Percentiles rank a stretch among this genome's conserved stretches.
These are phyloP conservation scores for Nesidiocoris tenuis DNA, from an alignment of 2,888 invertebrate species.

Conservation along the genomic window DNA sequence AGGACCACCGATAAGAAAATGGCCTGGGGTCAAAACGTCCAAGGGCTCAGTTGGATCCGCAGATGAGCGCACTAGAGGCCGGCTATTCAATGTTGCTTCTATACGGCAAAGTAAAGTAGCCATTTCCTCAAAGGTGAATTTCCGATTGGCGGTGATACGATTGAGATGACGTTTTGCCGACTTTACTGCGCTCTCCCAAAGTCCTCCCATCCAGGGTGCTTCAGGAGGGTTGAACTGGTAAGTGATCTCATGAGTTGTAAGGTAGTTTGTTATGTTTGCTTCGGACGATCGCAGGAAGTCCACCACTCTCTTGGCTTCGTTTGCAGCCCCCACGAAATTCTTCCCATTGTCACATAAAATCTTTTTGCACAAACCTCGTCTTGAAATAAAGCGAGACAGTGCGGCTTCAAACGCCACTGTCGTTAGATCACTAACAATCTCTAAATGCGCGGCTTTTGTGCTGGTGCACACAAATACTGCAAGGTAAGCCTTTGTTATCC, in stretches of 20 bases:
- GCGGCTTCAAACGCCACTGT: constrained; percentile 7
- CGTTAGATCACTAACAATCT: constrained; percentile 2
- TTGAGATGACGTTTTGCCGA: constrained; percentile 26
- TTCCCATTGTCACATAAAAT: constrained; percentile 1
- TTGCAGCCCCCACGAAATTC: constrained; percentile 1
- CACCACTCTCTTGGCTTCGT: background rate
- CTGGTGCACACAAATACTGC: constrained; percentile 11
- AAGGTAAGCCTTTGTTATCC: background rate
- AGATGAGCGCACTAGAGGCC: constrained; percentile 15
- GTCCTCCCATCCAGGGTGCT: constrained; percentile 17
- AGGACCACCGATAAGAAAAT: constrained; percentile 7
- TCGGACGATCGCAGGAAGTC: background rate
- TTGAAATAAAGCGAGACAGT: constrained; percentile 10
- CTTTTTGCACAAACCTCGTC: background rate
- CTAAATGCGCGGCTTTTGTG: constrained; percentile 17
- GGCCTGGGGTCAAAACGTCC: background rate
- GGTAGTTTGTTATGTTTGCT: background rate
- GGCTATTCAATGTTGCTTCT: constrained; percentile 35
- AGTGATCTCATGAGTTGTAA: background rate
- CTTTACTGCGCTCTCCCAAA: constrained; percentile 17
- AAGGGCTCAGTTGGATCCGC: background rate
- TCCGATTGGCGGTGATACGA: constrained; percentile 6
- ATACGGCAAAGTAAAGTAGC: constrained; percentile 20
- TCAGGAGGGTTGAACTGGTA: constrained; percentile 15
- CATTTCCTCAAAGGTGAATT: constrained; percentile 34